phyloP scores from a whole-genome alignment of 2,113 vertebrate genomes.

The Pelvicachromis taeniatus region DNA sequence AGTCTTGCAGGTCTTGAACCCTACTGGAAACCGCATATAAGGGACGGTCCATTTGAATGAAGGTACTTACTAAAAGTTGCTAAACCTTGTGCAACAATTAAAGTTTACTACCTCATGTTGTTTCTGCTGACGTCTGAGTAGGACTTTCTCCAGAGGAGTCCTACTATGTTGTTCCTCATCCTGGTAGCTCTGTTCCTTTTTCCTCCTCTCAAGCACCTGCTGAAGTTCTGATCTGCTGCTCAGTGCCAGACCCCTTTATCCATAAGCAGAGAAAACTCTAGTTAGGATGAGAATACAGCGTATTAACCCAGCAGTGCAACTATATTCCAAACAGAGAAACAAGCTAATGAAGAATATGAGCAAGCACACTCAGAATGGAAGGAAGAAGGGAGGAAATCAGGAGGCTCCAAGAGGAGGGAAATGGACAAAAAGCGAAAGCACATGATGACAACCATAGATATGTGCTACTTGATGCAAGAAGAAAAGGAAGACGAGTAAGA shows the following conservation, averaged over 20 bases:
- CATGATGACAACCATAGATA: background rate
- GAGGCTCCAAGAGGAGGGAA: background rate
- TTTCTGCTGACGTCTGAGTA: conserved; percentile 65
- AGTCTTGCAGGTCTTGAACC: background rate
- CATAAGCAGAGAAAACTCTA: background rate
- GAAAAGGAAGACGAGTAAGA: background rate
- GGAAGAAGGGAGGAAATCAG: background rate
- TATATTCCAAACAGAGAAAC: background rate
- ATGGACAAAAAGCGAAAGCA: background rate
- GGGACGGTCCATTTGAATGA: background rate
- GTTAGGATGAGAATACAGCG: background rate
- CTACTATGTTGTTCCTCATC: conserved; percentile 54
- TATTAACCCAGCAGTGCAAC: background rate
- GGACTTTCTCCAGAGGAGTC: conserved; percentile 62
- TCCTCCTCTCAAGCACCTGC: conserved; percentile 68
- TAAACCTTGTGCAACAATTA: background rate
- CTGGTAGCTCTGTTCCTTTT: conserved; percentile 56
- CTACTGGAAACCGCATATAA: background rate
- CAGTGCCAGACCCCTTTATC: conserved; percentile 61
- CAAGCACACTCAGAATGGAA: background rate
- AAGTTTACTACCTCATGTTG: conserved; percentile 54
- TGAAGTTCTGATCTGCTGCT: conserved; percentile 71
- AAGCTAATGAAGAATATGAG: background rate
- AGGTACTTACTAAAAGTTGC: background rate
- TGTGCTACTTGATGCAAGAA: background rate